These are phyloP conservation scores for Chinchilla lanigera DNA, from an alignment of 2,113 vertebrate genomes.

Conservation along the genomic window DNA sequence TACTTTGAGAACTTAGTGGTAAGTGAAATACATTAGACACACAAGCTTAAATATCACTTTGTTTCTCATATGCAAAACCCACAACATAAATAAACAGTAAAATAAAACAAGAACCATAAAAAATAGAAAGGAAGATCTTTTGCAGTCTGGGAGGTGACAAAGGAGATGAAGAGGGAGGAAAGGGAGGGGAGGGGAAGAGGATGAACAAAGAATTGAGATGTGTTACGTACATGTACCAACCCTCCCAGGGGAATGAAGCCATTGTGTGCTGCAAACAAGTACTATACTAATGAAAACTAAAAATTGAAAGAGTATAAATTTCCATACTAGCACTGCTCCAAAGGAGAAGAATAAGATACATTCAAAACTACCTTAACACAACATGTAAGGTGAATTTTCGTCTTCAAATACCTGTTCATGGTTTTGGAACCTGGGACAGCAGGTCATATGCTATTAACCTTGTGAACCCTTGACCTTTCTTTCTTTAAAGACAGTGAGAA, in stretches of 20 bases:
- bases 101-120: background rate
- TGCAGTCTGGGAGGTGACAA: background rate
- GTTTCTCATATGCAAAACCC: background rate
- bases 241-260: background rate
- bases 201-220: background rate
- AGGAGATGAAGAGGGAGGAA: background rate
- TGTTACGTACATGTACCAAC: background rate
- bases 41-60: background rate
- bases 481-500: conserved; percentile 22
- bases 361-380: background rate
- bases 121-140: background rate
- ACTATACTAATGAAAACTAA: background rate
- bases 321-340: background rate
- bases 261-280: background rate
- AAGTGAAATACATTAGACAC: background rate
- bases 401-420: background rate
- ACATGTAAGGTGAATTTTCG: background rate
- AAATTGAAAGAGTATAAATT: background rate
- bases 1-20: background rate
- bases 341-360: background rate
- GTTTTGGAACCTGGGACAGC: background rate
- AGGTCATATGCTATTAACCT: background rate
- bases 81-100: background rate
- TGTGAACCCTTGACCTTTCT: background rate
- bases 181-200: background rate